Evolutionary conservation across 2,888 invertebrate genomes (phyloP), one percentile per base, ranked within the genome.

Genomic region (Electrophaes corylata): DNA sequence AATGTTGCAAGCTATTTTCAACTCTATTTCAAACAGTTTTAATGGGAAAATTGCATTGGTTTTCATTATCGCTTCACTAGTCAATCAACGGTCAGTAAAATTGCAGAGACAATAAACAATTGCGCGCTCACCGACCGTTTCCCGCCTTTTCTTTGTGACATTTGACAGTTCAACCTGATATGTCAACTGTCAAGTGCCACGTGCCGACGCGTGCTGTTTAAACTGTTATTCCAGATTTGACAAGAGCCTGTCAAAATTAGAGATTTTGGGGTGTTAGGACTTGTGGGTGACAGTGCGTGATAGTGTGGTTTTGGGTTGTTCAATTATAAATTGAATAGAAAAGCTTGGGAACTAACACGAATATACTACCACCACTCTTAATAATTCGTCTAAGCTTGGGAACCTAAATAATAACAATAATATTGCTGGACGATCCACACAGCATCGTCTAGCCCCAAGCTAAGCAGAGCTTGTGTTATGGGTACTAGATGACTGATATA

Each of bases 181-280:
- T 83, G 88, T 84, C 72, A 73, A 77, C 80, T 81, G 82, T 84
- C 81, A 78, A 72, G 60, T 67, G 81, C 51, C 90, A 89, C 90
- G 90, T 84, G 89, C 57, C 82, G 83, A 69, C 86, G 83, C 83
- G 88, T 86, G 89, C 82, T 77, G 69, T 81, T 76, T 84, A 82
- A 86, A 85, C 80, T 83, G 81, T 81, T 84, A 61, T 64, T 60
- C 60, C 57, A 50, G 57, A 62, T 67, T 83, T 86, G 87, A 84
- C 86, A 84, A 81, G 67, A 60, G 61, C 69, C 73, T 82, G 84
- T 87, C 86, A 85, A 83, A 78, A 70, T 69, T 64, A 68, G 64
- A 61, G 59, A 64, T 72, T 65, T 68, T 67, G 69, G 71, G 71
- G 68, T 72, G 76, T 75, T 77, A 69, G 71, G 71, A 76, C 67